phyloP scores from a whole-genome alignment of 1,140 invertebrate genomes.

The Lethocerus indicus region DNA sequence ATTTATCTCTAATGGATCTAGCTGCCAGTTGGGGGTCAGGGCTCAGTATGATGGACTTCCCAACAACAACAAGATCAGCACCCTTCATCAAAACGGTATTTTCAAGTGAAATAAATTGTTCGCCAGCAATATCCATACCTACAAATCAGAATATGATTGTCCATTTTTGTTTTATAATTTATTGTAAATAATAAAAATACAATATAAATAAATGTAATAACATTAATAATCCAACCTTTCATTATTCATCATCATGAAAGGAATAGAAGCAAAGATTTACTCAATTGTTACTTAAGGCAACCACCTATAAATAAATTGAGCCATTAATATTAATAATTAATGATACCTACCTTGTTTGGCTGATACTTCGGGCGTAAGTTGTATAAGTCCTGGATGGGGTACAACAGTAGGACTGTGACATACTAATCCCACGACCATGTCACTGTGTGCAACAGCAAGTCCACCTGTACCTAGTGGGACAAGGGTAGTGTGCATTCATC shows the following conservation, averaged over 20 bases:
- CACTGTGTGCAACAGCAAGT: slow-evolving; percentile 42
- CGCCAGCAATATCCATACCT: slow-evolving; percentile 35
- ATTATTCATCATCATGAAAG: too few species aligned
- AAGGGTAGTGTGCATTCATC: too few species aligned
- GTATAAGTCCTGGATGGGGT: slow-evolving; percentile 49
- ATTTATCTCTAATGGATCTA: not conserved
- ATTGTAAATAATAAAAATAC: too few species aligned
- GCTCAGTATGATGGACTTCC: slow-evolving; percentile 61
- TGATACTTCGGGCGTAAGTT: slow-evolving; percentile 79
- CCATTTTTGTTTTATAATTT: too few species aligned
- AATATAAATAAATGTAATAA: too few species aligned
- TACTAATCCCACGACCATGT: slow-evolving; percentile 73
- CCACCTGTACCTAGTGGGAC: slow-evolving; percentile 44
- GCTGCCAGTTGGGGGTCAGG: not conserved
- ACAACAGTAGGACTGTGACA: slow-evolving; percentile 55
- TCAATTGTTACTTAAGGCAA: too few species aligned
- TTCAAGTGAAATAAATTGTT: slow-evolving; percentile 70
- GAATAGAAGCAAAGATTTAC: too few species aligned
- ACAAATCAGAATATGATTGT: too few species aligned
- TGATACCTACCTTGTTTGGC: slow-evolving; percentile 28
- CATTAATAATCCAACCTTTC: too few species aligned
- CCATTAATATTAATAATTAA: too few species aligned
- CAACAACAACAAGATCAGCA: slow-evolving; percentile 86
- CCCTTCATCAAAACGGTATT: slow-evolving; percentile 59
- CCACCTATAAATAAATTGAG: too few species aligned